phyloP scores from a whole-genome alignment of 1,140 invertebrate genomes.

The Manduca sexta region DNA sequence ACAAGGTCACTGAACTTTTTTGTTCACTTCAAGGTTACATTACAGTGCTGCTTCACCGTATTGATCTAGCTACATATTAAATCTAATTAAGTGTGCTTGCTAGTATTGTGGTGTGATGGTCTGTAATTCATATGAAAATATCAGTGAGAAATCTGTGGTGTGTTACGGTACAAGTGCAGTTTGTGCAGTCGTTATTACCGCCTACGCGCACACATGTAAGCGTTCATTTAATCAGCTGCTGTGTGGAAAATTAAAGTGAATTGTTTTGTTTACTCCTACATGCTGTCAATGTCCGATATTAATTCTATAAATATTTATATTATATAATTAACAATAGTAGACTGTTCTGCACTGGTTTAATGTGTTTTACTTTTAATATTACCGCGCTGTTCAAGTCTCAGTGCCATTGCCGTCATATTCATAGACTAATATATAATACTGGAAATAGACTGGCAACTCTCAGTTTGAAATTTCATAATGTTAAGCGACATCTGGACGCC shows the following conservation, averaged over 20 bases:
- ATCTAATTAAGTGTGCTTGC: conserved; percentile 13
- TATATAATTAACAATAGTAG: background rate
- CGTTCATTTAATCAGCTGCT: conserved; percentile 9
- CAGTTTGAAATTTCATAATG: too few relatives aligned
- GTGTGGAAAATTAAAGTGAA: conserved; percentile 8
- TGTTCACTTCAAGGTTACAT: conserved; percentile 17
- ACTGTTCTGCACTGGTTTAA: too few relatives aligned
- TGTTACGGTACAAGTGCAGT: too few relatives aligned
- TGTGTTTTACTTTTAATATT: too few relatives aligned
- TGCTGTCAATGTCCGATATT: conserved; percentile 13
- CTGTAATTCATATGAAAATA: background rate
- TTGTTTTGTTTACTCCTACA: conserved; percentile 16
- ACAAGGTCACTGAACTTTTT: conserved; percentile 22
- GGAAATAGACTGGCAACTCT: too few relatives aligned
- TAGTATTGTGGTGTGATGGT: background rate
- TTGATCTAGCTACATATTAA: conserved; percentile 13
- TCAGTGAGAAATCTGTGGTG: background rate
- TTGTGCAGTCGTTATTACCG: background rate
- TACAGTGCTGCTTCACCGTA: conserved; percentile 5
- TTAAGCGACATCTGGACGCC: too few relatives aligned
- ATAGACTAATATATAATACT: too few relatives aligned
- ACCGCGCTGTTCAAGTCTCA: too few relatives aligned
- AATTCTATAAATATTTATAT: conserved; percentile 8
- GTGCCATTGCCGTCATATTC: too few relatives aligned
- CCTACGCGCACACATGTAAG: conserved; percentile 2